Evolutionary conservation across 2,888 invertebrate species (phyloP).

Genomic region (Troglohyphantes excavatus): DNA sequence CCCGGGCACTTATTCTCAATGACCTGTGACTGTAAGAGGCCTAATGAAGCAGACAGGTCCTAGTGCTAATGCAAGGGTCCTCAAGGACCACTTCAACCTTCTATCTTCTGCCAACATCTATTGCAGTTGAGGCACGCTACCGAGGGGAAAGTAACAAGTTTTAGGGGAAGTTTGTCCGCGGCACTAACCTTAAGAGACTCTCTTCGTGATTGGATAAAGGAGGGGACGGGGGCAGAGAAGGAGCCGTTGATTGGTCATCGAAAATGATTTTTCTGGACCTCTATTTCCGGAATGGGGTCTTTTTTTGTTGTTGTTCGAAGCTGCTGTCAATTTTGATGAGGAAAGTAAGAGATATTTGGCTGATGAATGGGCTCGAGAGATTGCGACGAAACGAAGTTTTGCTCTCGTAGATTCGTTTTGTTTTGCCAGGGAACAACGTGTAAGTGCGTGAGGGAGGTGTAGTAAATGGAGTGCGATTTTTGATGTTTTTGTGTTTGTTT

Average conservation of each 20-base stretch:
- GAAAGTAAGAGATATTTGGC: slow-evolving; percentile 29
- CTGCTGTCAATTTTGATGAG: slow-evolving; percentile 60
- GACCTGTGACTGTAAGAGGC: slow-evolving; percentile 53
- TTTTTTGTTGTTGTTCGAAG: slow-evolving; percentile 5
- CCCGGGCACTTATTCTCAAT: slow-evolving; percentile 43
- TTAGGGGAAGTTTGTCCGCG: slow-evolving; percentile 46
- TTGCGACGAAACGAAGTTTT: slow-evolving; percentile 44
- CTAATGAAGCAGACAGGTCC: slow-evolving; percentile 52
- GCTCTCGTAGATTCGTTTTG: slow-evolving; percentile 14
- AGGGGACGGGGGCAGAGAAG: not conserved
- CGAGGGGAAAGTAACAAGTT: slow-evolving; percentile 52
- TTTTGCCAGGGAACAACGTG: not conserved
- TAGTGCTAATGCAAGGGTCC: slow-evolving; percentile 50
- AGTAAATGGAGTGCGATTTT: too few relatives aligned
- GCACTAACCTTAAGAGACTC: slow-evolving; percentile 56
- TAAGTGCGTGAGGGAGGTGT: too few relatives aligned
- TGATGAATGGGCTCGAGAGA: slow-evolving; percentile 52
- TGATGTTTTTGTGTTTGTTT: too few relatives aligned
- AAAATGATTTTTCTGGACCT: slow-evolving; percentile 69
- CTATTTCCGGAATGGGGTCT: slow-evolving; percentile 46
- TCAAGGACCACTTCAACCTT: slow-evolving; percentile 56
- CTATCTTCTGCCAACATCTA: slow-evolving; percentile 54
- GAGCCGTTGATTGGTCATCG: slow-evolving; percentile 53
- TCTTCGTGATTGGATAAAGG: slow-evolving; percentile 65
- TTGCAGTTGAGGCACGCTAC: not conserved